Conservation (phyloP, 2,888 invertebrate genomes). For the Dasysyrphus albostriatus region DNA sequence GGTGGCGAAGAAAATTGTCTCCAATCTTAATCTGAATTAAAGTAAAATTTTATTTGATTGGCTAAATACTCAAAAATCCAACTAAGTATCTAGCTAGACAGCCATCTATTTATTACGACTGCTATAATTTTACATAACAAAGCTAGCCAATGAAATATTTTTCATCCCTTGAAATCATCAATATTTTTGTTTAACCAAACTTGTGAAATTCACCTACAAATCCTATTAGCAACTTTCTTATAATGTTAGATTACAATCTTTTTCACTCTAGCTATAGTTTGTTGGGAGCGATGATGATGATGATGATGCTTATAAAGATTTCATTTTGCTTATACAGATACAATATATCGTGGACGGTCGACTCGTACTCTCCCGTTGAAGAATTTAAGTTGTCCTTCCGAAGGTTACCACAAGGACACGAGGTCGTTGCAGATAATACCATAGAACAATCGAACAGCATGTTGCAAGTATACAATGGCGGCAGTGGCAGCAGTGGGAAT, state of each 20-base stretch:
- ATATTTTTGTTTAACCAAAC: background rate
- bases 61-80: too few species aligned
- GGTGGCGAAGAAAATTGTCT: too few species aligned
- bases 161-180: too few species aligned
- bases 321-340: conserved; percentile 83
- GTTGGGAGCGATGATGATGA: conserved; percentile 38
- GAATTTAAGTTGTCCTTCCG: conserved; percentile 88
- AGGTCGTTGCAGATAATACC: conserved; percentile 84
- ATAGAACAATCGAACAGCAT: conserved; percentile 80
- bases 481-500: conserved; percentile 66
- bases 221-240: background rate
- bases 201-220: conserved; percentile 13
- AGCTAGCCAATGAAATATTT: too few species aligned
- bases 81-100: too few species aligned
- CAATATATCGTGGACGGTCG: conserved; percentile 88
- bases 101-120: too few species aligned
- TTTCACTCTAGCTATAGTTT: conserved; percentile 9
- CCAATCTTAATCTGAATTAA: too few species aligned
- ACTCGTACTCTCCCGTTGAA: conserved; percentile 88
- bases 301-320: conserved; percentile 58
- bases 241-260: conserved; percentile 42
- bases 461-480: conserved; percentile 79
- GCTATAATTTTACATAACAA: too few species aligned
- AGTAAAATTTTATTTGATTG: too few species aligned
- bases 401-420: conserved; percentile 86